Percentiles rank a stretch among this genome's conserved stretches.
phyloP scores from a whole-genome alignment of 2,888 invertebrate genomes.

The Acleris sparsana region DNA sequence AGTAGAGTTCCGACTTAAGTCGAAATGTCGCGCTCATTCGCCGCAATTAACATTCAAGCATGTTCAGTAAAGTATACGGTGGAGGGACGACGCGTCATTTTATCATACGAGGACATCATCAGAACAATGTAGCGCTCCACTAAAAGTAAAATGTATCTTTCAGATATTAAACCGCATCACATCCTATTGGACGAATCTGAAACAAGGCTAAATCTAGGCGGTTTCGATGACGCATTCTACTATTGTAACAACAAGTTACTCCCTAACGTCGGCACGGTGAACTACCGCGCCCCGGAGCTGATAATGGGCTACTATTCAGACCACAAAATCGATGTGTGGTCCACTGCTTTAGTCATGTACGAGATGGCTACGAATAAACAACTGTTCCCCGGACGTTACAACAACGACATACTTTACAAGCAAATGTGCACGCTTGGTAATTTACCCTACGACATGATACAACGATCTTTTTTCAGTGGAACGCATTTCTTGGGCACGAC shows the following conservation, averaged over 20 bases:
- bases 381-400: conserved; percentile 50
- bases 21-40: too few species aligned
- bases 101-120: neutral
- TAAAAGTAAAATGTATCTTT: conserved; percentile 30
- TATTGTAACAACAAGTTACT: conserved; percentile 11
- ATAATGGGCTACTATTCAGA: conserved; percentile 58
- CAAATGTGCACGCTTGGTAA: conserved; percentile 56
- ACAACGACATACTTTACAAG: conserved; percentile 57
- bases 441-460: conserved; percentile 52
- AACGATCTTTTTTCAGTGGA: conserved; percentile 40
- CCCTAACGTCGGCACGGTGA: conserved; percentile 48
- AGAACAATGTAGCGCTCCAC: neutral
- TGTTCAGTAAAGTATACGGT: too few species aligned
- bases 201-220: conserved; percentile 57
- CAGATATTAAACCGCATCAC: conserved; percentile 68
- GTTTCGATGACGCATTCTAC: conserved; percentile 58
- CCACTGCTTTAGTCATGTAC: conserved; percentile 59
- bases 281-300: conserved; percentile 65
- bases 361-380: conserved; percentile 58
- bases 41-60: too few species aligned
- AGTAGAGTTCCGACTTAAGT: too few species aligned
- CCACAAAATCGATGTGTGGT: conserved; percentile 64
- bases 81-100: too few species aligned
- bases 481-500: conserved; percentile 47
- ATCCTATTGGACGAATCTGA: conserved; percentile 54